Percentiles rank a stretch among this genome's conserved stretches.
Conservation (phyloP, 2,888 invertebrate genomes). For the Eilema depressum region DNA sequence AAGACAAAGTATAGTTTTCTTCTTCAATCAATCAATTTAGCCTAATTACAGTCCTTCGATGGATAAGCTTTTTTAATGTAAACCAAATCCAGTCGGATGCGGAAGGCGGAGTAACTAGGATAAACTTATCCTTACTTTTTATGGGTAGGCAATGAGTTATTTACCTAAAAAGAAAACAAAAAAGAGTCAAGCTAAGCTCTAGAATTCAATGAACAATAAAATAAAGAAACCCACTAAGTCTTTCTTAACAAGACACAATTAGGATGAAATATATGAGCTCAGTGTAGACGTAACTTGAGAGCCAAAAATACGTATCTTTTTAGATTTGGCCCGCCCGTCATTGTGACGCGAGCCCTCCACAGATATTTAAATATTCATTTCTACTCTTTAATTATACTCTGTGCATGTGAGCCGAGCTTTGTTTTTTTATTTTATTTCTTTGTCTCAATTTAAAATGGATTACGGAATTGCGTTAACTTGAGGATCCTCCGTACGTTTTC, state of each 20-base stretch:
- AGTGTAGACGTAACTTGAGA: constrained; percentile 70
- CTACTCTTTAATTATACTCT: constrained; percentile 84
- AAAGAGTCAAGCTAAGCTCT: neutral
- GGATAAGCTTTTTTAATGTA: too few relatives aligned
- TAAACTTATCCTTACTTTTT: too few relatives aligned
- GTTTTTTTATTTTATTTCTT: constrained; percentile 65
- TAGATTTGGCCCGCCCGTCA: constrained; percentile 80
- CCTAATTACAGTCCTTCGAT: neutral
- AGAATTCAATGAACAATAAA: constrained; percentile 1
- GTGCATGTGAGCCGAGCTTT: constrained; percentile 78
- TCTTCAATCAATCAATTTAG: neutral
- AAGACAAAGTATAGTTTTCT: neutral
- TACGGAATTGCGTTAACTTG: constrained; percentile 46
- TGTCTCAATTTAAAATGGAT: constrained; percentile 52
- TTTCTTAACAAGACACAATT: constrained; percentile 37
- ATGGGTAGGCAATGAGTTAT: neutral
- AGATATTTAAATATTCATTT: constrained; percentile 85
- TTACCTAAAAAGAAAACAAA: neutral
- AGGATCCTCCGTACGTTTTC: constrained; percentile 31
- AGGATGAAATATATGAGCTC: constrained; percentile 43
- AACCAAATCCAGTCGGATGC: too few relatives aligned
- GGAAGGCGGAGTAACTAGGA: too few relatives aligned
- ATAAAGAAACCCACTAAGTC: constrained; percentile 27
- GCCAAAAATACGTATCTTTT: constrained; percentile 83
- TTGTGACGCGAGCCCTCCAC: constrained; percentile 78